Evolutionary conservation across 2,113 vertebrate genomes (phyloP), one percentile per base, ranked within the genome.

Genomic region (Mus pahari): DNA sequence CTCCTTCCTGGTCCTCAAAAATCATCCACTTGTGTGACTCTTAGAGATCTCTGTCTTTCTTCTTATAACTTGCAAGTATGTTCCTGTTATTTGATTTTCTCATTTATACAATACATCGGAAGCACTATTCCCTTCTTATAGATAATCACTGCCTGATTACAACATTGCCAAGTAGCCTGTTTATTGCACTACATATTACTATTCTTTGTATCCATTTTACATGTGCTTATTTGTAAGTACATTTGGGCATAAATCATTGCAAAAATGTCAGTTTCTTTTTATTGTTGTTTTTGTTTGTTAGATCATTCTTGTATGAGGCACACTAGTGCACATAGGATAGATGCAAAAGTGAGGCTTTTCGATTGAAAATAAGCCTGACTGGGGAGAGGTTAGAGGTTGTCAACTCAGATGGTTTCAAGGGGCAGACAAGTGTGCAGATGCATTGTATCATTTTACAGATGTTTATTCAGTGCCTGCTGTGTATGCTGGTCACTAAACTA

Each of bases 1-100:
- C 78, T 96, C 89, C 84, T 97, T 93, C 62, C 88, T 90, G n/a
- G 31, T 55, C 73, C 22, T 81, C 31, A 53, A 31, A 31, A 90
- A 93, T 19, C 87, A 58, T 86, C 74, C n/a, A 10, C 28, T 92
- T 31, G 16, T 13, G 7, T 39, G 42, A 22, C 39, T 42, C 58
- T 39, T 45, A 74, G 24, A 71, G 31, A 24, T 31, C 31, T 60
- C 81, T 68, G 24, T 70, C n/a, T 82, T 64, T 66, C 66, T 77
- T 73, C 77, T 89, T 36, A 36, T 78, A 82, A 42, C 62, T 90
- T 79, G 70, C 55, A 75, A 90, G 74, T 92, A 62, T 79, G 55
- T 81, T 91, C 33, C 86, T 89, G 77, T 70, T 68, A 74, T n/a
- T 75, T 89, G 42, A n/a, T 91, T 55, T 33, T 92, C 73, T 82